phyloP scores from a whole-genome alignment of 2,888 invertebrate genomes.

The Silvanus unidentatus region DNA sequence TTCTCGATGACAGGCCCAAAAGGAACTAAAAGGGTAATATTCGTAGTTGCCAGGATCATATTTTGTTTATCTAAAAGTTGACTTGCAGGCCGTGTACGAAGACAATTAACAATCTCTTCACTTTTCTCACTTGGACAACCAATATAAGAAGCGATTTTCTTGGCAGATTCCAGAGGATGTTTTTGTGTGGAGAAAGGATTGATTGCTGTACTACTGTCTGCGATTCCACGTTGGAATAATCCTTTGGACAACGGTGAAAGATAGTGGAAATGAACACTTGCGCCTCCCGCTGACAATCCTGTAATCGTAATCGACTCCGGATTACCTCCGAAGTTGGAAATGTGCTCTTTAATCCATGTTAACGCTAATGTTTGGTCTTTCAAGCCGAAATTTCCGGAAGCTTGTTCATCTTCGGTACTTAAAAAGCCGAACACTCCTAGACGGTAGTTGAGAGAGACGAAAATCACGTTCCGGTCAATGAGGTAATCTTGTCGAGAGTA shows the following conservation, averaged over 20 bases:
- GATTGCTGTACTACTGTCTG: slow-evolving; percentile 35
- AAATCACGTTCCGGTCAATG: slow-evolving; percentile 56
- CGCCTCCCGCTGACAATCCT: slow-evolving; percentile 67
- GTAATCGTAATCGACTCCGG: slow-evolving; percentile 58
- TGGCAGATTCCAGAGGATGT: slow-evolving; percentile 25
- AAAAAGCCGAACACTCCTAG: slow-evolving; percentile 54
- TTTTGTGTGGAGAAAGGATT: slow-evolving; percentile 29
- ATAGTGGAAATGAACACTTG: slow-evolving; percentile 65
- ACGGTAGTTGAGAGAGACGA: slow-evolving; percentile 62
- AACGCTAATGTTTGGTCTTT: slow-evolving; percentile 67
- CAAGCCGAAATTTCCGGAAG: slow-evolving; percentile 65
- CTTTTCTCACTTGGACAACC: slow-evolving; percentile 26
- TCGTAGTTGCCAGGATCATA: slow-evolving; percentile 2
- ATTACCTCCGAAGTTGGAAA: slow-evolving; percentile 63
- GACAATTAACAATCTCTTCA: not conserved
- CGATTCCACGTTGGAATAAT: slow-evolving; percentile 34
- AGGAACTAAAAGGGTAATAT: slow-evolving; percentile 24
- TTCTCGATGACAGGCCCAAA: slow-evolving; percentile 33
- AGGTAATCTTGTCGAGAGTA: slow-evolving; percentile 50
- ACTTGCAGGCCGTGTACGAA: not conserved
- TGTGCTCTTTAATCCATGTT: slow-evolving; percentile 61
- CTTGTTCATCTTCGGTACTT: slow-evolving; percentile 60
- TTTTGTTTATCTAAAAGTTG: slow-evolving; percentile 13
- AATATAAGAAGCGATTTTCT: slow-evolving; percentile 25
- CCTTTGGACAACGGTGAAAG: slow-evolving; percentile 58